Evolutionary conservation across 2,888 invertebrate species (phyloP).

Genomic region (Alcis repandata): DNA sequence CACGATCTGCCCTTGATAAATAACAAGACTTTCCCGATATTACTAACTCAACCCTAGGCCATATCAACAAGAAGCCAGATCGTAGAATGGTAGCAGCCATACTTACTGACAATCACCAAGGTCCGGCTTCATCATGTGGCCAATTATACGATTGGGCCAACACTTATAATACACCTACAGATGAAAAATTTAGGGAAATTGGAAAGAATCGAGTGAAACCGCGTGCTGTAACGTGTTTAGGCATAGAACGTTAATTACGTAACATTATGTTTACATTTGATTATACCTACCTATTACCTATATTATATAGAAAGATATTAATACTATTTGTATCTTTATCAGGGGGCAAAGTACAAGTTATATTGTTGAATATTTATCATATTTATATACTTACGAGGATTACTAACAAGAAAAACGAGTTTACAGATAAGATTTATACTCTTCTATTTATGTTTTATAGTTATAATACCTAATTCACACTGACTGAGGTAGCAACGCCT

Average conservation of each 20-base stretch:
- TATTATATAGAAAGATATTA: not conserved
- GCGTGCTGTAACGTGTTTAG: not conserved
- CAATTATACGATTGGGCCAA: too few species aligned
- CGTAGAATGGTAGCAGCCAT: too few species aligned
- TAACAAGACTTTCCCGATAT: too few species aligned
- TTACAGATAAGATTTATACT: constrained; percentile 1
- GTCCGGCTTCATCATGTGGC: too few species aligned
- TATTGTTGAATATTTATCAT: constrained; percentile 4
- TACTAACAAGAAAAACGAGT: constrained; percentile 2
- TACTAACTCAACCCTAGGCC: too few species aligned
- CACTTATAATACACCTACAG: too few species aligned
- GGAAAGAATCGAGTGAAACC: not conserved
- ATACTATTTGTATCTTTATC: constrained; percentile 2
- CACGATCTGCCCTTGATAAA: too few species aligned
- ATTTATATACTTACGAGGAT: not conserved
- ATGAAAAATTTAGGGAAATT: too few species aligned
- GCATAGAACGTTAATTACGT: not conserved
- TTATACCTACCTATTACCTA: not conserved
- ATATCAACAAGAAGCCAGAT: too few species aligned
- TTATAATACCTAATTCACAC: not conserved
- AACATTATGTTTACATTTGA: constrained; percentile 7
- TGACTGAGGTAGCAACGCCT: not conserved
- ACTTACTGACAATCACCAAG: too few species aligned
- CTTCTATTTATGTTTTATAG: not conserved
- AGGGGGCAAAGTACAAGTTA: constrained; percentile 16